Conservation (phyloP, 2,888 invertebrate genomes). For the Chrysolina haemoptera region DNA sequence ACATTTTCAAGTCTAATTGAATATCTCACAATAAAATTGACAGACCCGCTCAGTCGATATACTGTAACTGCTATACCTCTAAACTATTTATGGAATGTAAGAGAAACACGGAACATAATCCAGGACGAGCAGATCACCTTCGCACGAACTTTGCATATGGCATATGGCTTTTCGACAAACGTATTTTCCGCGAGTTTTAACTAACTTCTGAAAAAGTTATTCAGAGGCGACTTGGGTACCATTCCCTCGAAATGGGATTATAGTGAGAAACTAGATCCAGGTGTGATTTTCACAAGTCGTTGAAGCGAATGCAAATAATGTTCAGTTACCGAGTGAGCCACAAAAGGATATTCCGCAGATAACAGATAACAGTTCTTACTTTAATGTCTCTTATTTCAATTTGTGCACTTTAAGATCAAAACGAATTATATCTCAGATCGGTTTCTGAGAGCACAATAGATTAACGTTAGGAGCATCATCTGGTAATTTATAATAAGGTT, state of each 20-base stretch:
- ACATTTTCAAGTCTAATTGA: not conserved
- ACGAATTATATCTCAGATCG: no score
- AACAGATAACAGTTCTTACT: no score
- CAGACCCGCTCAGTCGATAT: conserved; percentile 17
- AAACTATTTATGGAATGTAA: conserved; percentile 40
- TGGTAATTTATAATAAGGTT: no score
- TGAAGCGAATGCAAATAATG: conserved; percentile 39
- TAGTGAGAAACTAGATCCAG: conserved; percentile 56
- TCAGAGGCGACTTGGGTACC: conserved; percentile 55
- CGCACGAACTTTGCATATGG: conserved; percentile 46
- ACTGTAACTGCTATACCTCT: conserved; percentile 27
- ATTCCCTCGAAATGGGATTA: conserved; percentile 52
- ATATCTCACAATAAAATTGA: not conserved
- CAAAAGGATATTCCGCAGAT: conserved; percentile 17
- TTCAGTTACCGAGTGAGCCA: conserved; percentile 34
- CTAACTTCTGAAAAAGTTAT: conserved; percentile 63
- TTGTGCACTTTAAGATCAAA: no score
- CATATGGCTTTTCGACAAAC: conserved; percentile 51
- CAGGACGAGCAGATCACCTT: conserved; percentile 32
- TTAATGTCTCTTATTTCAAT: no score
- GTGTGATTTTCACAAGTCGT: conserved; percentile 56
- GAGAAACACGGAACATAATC: conserved; percentile 30
- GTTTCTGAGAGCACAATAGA: no score
- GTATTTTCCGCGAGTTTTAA: conserved; percentile 59
- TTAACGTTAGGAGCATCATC: no score